phyloP scores from a whole-genome alignment of 2,113 vertebrate genomes.

The Agapornis roseicollis region DNA sequence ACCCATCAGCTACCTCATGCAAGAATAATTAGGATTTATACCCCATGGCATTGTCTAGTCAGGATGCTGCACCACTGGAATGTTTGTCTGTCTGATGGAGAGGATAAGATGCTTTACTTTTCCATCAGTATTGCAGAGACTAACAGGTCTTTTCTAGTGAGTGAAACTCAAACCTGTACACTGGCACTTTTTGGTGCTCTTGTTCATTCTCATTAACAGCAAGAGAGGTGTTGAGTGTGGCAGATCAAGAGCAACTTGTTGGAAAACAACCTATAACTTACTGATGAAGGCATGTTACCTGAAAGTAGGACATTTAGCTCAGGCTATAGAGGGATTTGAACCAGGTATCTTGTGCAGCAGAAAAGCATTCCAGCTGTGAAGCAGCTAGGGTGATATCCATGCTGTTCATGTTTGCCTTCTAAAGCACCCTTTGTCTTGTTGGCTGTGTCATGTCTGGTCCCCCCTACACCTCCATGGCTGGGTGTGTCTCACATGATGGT shows the following conservation, averaged over 20 bases:
- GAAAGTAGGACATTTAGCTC: neutral
- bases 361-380: neutral
- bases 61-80: neutral
- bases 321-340: neutral
- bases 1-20: neutral
- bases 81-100: neutral
- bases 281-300: rapidly evolving
- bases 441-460: rapidly evolving
- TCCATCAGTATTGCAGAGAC: neutral
- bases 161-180: neutral
- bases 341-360: neutral
- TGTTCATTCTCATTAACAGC: neutral
- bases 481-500: rapidly evolving
- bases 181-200: neutral
- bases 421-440: neutral
- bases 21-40: neutral
- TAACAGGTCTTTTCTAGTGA: neutral
- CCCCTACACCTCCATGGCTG: neutral
- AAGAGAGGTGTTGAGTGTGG: neutral
- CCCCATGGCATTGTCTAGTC: neutral
- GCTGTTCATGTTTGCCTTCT: neutral
- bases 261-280: neutral
- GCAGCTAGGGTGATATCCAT: rapidly evolving
- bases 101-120: neutral
- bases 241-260: neutral